phyloP scores from a whole-genome alignment of 1,140 invertebrate species.

The Heliconius hewitsoni region DNA sequence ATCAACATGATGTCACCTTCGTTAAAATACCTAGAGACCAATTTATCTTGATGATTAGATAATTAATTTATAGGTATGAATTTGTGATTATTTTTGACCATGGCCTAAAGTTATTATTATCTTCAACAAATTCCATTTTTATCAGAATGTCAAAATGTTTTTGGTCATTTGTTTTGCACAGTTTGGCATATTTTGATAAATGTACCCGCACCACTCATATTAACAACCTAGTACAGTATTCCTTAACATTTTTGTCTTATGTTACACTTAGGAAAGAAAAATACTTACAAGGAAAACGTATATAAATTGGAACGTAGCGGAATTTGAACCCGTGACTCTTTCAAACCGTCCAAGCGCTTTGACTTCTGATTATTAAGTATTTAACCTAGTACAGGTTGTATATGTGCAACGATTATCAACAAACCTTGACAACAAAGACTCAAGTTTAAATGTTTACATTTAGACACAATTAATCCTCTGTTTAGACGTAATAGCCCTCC shows the following conservation, averaged over 20 bases:
- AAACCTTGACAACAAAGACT: conserved; percentile 19
- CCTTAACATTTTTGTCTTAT: too few relatives aligned
- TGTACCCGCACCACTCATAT: neutral
- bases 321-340: too few relatives aligned
- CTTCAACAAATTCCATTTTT: neutral
- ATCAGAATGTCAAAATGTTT: neutral
- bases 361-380: too few relatives aligned
- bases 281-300: too few relatives aligned
- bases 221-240: neutral
- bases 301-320: too few relatives aligned
- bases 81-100: conserved; percentile 28
- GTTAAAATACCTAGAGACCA: conserved; percentile 10
- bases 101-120: neutral
- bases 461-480: conserved; percentile 36
- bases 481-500: conserved; percentile 38
- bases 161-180: neutral
- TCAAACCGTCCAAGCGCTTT: too few relatives aligned
- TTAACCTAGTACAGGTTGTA: neutral
- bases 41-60: conserved; percentile 17
- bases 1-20: conserved; percentile 1
- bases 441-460: conserved; percentile 8
- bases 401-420: conserved; percentile 3
- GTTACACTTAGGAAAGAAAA: too few relatives aligned
- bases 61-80: conserved; percentile 12
- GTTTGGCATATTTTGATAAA: neutral